phyloP scores from a whole-genome alignment of 1,140 invertebrate species.

The Drosophila navojoa region DNA sequence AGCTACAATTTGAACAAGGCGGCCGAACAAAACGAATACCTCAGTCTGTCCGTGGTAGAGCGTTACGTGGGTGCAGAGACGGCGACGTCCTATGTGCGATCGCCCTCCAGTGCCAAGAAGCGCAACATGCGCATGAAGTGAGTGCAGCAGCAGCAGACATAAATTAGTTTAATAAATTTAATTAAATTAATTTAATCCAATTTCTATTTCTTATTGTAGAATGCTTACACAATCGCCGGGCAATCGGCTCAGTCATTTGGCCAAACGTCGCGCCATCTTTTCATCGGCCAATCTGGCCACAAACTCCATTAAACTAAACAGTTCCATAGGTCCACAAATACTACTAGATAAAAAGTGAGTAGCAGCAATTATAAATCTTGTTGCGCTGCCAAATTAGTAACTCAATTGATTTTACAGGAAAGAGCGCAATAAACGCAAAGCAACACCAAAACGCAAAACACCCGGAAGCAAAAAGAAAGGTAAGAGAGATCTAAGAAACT shows the following conservation, averaged over 20 bases:
- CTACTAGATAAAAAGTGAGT: slow-evolving; percentile 77
- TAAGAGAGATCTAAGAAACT: slow-evolving; percentile 11
- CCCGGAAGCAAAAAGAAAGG: slow-evolving; percentile 81
- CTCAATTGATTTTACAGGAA: slow-evolving; percentile 47
- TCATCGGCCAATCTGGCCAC: slow-evolving; percentile 85
- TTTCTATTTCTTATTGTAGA: slow-evolving; percentile 42
- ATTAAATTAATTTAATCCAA: background rate
- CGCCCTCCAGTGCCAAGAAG: slow-evolving; percentile 85
- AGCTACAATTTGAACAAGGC: slow-evolving; percentile 86
- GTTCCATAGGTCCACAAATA: slow-evolving; percentile 76
- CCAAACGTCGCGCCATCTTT: slow-evolving; percentile 86
- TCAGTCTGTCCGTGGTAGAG: slow-evolving; percentile 86
- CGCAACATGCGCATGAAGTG: slow-evolving; percentile 84
- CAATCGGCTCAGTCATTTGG: slow-evolving; percentile 87
- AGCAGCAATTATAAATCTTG: background rate
- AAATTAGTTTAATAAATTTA: no score
- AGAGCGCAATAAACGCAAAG: slow-evolving; percentile 71
- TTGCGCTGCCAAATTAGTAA: background rate
- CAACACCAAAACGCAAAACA: slow-evolving; percentile 78
- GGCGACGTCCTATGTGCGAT: slow-evolving; percentile 86
- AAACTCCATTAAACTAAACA: slow-evolving; percentile 73
- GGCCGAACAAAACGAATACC: slow-evolving; percentile 87
- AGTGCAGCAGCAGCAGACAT: slow-evolving; percentile 5
- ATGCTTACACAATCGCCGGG: slow-evolving; percentile 86
- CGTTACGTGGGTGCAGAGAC: slow-evolving; percentile 87